phyloP scores from a whole-genome alignment of 2,888 invertebrate genomes.

The Calameuta idolon region DNA sequence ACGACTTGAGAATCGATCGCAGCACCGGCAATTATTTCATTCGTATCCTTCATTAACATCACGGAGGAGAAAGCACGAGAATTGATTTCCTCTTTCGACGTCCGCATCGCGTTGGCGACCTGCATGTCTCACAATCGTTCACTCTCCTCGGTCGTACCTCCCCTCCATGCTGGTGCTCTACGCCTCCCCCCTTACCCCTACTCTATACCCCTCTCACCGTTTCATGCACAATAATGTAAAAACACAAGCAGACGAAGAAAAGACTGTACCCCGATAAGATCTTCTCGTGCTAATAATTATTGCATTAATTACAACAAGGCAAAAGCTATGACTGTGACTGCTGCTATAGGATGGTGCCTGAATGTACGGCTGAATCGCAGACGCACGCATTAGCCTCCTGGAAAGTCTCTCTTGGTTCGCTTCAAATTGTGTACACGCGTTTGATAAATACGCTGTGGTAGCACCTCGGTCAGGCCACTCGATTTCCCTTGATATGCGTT shows the following conservation, averaged over 20 bases:
- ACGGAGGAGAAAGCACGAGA: background rate
- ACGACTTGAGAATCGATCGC: background rate
- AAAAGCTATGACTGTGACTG: background rate
- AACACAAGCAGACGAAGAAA: constrained; percentile 49
- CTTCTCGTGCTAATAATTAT: constrained; percentile 63
- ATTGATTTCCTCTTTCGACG: background rate
- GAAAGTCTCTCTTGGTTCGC: background rate
- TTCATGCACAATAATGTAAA: constrained; percentile 24
- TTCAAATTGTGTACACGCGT: background rate
- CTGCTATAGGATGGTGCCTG: background rate
- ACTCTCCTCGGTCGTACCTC: background rate
- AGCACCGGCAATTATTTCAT: background rate
- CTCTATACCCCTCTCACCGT: too few relatives aligned
- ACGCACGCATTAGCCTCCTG: background rate
- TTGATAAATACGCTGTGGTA: background rate
- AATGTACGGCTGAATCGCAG: background rate
- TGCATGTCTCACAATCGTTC: background rate
- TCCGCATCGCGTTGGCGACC: background rate
- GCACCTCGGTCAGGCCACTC: background rate
- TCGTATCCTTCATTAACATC: background rate
- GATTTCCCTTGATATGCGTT: constrained; percentile 3
- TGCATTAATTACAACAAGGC: constrained; percentile 52
- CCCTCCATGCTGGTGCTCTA: background rate
- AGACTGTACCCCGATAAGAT: constrained; percentile 50
- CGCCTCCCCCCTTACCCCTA: background rate